Conservation (phyloP, 2,797 vertebrate species). For the Anguilla megastoma region DNA sequence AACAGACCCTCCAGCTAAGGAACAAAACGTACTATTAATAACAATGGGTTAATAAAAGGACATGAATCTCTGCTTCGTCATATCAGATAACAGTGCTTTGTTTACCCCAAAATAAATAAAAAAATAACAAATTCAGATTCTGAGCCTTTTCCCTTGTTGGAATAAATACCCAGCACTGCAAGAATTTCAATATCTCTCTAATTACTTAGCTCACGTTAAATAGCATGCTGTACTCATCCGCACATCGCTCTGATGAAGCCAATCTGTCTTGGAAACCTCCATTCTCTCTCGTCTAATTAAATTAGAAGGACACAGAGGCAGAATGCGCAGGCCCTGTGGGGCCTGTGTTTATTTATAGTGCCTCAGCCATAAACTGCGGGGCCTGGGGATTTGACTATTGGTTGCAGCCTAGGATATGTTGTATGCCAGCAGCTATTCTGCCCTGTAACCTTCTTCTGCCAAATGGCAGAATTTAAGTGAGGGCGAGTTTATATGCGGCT, state of each 20-base stretch:
- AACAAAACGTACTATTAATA: constrained; percentile 41
- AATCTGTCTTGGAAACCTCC: neutral
- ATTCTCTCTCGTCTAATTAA: constrained; percentile 2
- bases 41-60: constrained; percentile 44
- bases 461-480: neutral
- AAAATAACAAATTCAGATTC: neutral
- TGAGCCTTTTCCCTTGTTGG: neutral
- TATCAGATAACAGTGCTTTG: constrained; percentile 43
- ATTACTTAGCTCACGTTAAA: neutral
- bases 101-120: neutral
- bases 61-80: constrained; percentile 42
- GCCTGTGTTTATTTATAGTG: neutral
- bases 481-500: neutral
- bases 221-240: neutral
- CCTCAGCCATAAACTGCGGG: neutral
- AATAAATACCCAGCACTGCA: neutral
- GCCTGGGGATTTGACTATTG: constrained; percentile 10
- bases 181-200: neutral
- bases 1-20: constrained; percentile 28
- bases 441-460: neutral
- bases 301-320: neutral
- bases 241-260: neutral
- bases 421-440: neutral
- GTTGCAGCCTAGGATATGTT: constrained; percentile 20
- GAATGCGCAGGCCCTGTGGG: neutral